A percentile compares a stretch with the other conserved stretches of the same genome.
phyloP scores from a whole-genome alignment of 2,113 vertebrate genomes.

The Rattus rattus region DNA sequence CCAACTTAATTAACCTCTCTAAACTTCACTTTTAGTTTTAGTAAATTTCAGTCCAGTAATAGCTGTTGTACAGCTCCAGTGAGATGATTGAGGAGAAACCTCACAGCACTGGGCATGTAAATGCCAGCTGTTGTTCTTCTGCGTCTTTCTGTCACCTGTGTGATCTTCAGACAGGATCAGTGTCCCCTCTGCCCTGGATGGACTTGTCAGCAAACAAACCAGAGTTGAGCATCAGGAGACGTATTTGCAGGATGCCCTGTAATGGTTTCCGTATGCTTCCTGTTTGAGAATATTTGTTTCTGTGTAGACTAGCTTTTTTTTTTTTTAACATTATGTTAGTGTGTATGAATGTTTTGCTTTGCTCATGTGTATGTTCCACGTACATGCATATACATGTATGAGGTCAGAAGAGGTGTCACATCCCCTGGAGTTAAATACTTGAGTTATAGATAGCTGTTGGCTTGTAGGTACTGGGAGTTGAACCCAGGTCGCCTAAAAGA shows the following conservation, averaged over 20 bases:
- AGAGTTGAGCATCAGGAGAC: neutral
- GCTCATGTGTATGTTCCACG: neutral
- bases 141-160: neutral
- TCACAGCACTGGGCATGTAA: neutral
- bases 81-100: neutral
- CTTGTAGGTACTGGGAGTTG: too few relatives aligned
- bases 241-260: neutral
- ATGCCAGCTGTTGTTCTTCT: neutral
- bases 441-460: neutral
- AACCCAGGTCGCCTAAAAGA: neutral
- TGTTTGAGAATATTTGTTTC: neutral
- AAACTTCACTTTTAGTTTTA: neutral
- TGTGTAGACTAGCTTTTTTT: neutral
- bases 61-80: neutral
- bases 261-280: neutral
- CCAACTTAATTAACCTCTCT: neutral
- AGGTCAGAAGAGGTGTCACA: neutral
- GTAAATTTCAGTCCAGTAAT: neutral
- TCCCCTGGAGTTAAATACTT: neutral
- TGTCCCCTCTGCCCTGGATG: fast-evolving
- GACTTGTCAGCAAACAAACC: too few relatives aligned
- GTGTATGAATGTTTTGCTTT: neutral
- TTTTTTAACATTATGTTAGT: neutral
- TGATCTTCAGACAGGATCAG: neutral
- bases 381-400: neutral